Base-by-base conservation (phyloP, 2,113 vertebrate genomes). In the Australoheros scitulus region DNA sequence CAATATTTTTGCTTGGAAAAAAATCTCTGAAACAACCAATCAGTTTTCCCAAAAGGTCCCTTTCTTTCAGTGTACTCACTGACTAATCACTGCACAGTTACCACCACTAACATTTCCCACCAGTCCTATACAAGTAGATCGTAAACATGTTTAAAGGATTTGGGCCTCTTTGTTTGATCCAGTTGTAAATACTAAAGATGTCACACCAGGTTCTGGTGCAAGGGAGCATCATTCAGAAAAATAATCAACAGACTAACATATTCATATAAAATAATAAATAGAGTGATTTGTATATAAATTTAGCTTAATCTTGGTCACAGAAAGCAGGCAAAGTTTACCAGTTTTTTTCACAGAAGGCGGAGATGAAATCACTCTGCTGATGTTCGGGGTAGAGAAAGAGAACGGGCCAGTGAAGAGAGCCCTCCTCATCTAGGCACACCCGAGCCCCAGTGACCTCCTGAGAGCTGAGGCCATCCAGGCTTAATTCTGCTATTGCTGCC, bases 321-420 rank as follows among this genome's bases (percentile, higher is more conserved):
- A 10, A 41, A 60, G 17, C 32, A 24, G 0, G 20, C 57, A 20
- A 13, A 32, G 7, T 68, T 87, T 88, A 99, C 98, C 97, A 96
- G 92, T 94, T 94, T 79, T 94, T 96, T 89, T 99, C 98, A 0
- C 96, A 96, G 84, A 99, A 99, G 50, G 97, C 96, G 0, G 97
- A 96, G 85, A 98, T 95, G 90, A 99, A 98, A 90, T 99, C 98
- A 1, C 96, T 98, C 85, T 99, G 98, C 50, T 95, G 92, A 1
- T 98, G 95, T 84, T 99, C 98, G 0, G 98, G 98, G 80, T 99
- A 99, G 34, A 99, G 95, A 70, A 99, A 96, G 59, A 99, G 94
- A 29, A 99, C 97, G 0, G 98, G 98, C 98, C 98, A 99, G 89
- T 95, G 95, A 14, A 99, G 93, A 60, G 18, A 91, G 78, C 97